A percentile compares a stretch with the other conserved stretches of the same genome.
phyloP scores from a whole-genome alignment of 2,888 invertebrate genomes.

The Euproctis similis region DNA sequence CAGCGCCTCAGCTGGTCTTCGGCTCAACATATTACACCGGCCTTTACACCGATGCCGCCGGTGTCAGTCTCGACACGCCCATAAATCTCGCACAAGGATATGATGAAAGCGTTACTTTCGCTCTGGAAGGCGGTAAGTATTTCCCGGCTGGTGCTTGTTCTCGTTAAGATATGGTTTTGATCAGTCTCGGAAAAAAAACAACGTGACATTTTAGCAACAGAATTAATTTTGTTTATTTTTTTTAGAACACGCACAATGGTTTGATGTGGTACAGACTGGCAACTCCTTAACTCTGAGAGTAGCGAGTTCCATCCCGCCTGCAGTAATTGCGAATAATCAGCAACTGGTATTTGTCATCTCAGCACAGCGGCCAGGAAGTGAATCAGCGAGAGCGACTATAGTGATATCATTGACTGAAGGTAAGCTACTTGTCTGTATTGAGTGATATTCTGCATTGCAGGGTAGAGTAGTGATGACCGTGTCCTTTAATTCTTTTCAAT shows the following conservation, averaged over 20 bases:
- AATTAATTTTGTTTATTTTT: too few species aligned
- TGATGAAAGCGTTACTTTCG: slow-evolving; percentile 22
- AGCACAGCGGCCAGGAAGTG: slow-evolving; percentile 12
- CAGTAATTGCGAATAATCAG: slow-evolving; percentile 14
- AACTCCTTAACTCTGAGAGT: background rate
- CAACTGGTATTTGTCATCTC: slow-evolving; percentile 20
- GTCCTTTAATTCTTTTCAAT: too few species aligned
- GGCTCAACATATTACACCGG: slow-evolving; percentile 29
- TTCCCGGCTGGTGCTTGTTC: background rate
- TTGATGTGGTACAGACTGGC: background rate
- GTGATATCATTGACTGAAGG: slow-evolving; percentile 12
- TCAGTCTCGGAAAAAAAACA: too few species aligned
- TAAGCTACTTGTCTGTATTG: background rate
- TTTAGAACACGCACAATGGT: background rate
- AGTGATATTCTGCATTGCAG: too few species aligned
- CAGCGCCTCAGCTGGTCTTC: slow-evolving; percentile 5
- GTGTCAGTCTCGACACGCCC: slow-evolving; percentile 18
- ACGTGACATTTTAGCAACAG: too few species aligned
- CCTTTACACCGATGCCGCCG: slow-evolving; percentile 15
- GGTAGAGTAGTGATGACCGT: too few species aligned
- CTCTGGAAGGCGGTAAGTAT: slow-evolving; percentile 27
- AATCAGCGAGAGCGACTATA: slow-evolving; percentile 17
- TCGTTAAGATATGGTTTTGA: too few species aligned
- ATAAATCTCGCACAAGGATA: slow-evolving; percentile 26
- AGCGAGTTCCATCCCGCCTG: slow-evolving; percentile 9